A percentile compares a stretch with the other conserved stretches of the same genome.
phyloP scores from a whole-genome alignment of 1,140 invertebrate species.

The Drosophila repleta region DNA sequence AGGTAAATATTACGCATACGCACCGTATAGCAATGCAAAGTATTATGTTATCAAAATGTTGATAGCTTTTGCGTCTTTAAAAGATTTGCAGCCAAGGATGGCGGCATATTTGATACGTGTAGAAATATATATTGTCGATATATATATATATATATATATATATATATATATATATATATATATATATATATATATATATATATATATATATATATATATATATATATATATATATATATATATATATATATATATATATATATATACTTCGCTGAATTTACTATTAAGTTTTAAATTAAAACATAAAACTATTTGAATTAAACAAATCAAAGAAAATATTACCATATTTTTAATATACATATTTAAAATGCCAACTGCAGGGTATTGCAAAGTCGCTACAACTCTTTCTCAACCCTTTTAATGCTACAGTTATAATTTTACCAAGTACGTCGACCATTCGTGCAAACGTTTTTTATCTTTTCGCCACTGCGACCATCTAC shows the following conservation, averaged over 20 bases:
- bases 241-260: too few relatives aligned
- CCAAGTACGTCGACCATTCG: constrained; percentile 34
- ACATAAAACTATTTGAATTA: too few relatives aligned
- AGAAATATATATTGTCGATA: not conserved
- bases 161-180: too few relatives aligned
- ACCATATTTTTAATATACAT: too few relatives aligned
- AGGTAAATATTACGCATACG: not conserved
- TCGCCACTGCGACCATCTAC: constrained; percentile 19
- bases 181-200: too few relatives aligned
- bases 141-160: not conserved
- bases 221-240: too few relatives aligned
- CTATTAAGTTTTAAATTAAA: too few relatives aligned
- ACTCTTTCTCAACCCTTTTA: not conserved
- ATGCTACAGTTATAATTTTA: constrained; percentile 33
- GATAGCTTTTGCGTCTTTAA: not conserved
- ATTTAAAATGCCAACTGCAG: not conserved
- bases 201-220: not conserved
- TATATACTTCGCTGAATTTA: too few relatives aligned
- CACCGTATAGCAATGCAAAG: not conserved
- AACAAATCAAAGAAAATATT: too few relatives aligned
- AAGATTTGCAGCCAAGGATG: not conserved
- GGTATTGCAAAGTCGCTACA: not conserved
- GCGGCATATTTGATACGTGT: not conserved
- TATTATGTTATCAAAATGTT: not conserved
- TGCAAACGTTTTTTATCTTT: constrained; percentile 37